Percentiles rank a stretch among this genome's conserved stretches.
Evolutionary conservation across 2,113 vertebrate species (phyloP).

Genomic region (Ranitomeya variabilis): DNA sequence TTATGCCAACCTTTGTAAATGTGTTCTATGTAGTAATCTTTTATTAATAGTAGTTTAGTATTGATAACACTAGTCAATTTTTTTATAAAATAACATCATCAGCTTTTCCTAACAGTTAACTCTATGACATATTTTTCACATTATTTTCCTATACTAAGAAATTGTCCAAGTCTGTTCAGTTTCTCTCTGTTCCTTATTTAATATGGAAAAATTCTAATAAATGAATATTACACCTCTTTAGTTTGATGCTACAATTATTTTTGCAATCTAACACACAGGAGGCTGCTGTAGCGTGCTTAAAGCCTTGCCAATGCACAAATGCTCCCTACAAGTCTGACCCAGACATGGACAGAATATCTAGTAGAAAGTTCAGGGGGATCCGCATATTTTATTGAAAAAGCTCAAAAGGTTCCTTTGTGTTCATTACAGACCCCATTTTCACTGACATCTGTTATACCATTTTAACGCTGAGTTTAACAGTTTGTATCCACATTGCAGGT

Average conservation of each 20-base stretch:
- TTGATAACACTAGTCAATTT: neutral
- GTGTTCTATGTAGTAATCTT: neutral
- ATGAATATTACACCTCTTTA: conserved; percentile 6
- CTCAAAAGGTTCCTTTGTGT: conserved; percentile 50
- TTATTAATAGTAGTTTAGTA: neutral
- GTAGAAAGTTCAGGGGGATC: conserved; percentile 34
- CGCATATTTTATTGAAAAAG: conserved; percentile 32
- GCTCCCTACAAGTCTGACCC: neutral
- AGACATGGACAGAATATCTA: conserved; percentile 36
- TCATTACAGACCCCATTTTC: conserved; percentile 46
- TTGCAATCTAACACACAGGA: neutral
- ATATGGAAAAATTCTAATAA: conserved; percentile 14
- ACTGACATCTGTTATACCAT: conserved; percentile 49
- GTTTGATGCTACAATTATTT: neutral
- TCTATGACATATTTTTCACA: neutral
- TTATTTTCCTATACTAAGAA: neutral
- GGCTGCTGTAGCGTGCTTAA: neutral
- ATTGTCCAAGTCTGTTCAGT: neutral
- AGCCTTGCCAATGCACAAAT: conserved; percentile 14
- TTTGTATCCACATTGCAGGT: conserved; percentile 48
- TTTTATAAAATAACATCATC: neutral
- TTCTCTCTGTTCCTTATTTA: neutral
- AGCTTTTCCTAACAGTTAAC: neutral
- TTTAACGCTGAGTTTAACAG: conserved; percentile 50
- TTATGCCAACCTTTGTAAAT: neutral